A percentile compares a stretch with the other conserved stretches of the same genome.
phyloP scores from a whole-genome alignment of 2,888 invertebrate genomes.

The Schizaphis graminum region DNA sequence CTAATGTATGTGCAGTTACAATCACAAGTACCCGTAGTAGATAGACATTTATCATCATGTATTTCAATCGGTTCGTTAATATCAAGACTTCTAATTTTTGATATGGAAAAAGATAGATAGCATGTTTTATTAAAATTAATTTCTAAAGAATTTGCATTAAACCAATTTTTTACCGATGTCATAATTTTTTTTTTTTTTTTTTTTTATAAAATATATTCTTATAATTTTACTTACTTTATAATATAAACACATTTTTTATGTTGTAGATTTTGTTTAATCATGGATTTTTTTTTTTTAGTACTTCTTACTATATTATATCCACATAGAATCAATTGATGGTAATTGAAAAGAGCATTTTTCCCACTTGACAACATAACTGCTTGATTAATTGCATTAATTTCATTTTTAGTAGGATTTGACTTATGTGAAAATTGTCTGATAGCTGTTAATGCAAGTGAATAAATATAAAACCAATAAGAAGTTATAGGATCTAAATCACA shows the following conservation, averaged over 20 bases:
- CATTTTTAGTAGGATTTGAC: not conserved
- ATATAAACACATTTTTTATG: conserved; percentile 10
- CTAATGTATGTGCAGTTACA: too few species aligned
- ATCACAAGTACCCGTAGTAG: too few species aligned
- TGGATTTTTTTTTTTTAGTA: not conserved
- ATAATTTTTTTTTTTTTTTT: too few species aligned
- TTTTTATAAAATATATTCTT: too few species aligned
- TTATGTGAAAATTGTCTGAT: conserved; percentile 15
- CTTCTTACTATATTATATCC: not conserved
- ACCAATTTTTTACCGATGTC: too few species aligned
- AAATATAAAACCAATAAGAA: conserved; percentile 52
- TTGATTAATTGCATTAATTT: conserved; percentile 35
- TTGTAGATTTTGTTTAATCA: conserved; percentile 4
- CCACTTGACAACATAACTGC: conserved; percentile 31
- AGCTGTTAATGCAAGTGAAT: conserved; percentile 44
- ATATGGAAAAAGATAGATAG: too few species aligned
- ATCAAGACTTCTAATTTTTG: too few species aligned
- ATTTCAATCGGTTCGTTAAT: too few species aligned
- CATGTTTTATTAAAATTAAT: too few species aligned
- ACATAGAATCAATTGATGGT: conserved; percentile 20
- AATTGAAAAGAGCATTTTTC: conserved; percentile 7
- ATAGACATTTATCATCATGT: too few species aligned
- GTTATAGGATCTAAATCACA: conserved; percentile 47
- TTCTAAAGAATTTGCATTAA: too few species aligned
- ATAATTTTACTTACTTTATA: conserved; percentile 37